phyloP scores from a whole-genome alignment of 2,797 vertebrate genomes.

The Onychomys leucogaster region DNA sequence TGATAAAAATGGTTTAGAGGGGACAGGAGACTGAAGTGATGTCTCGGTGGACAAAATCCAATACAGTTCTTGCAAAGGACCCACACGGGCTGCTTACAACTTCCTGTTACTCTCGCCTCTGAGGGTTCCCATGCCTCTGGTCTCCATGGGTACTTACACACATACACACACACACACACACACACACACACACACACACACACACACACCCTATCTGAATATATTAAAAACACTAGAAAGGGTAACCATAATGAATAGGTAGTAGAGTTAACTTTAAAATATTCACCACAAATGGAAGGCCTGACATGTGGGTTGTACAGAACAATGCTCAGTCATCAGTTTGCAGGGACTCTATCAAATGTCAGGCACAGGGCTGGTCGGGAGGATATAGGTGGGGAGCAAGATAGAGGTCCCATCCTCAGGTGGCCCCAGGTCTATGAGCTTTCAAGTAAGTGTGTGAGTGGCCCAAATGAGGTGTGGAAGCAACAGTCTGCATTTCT shows the following conservation, averaged over 20 bases:
- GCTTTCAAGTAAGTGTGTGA: not conserved
- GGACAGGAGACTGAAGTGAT: not conserved
- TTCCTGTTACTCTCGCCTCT: not conserved
- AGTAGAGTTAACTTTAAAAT: not conserved
- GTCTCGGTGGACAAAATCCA: not conserved
- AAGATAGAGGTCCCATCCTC: not conserved
- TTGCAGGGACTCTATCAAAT: not conserved
- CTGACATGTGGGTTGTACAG: not conserved
- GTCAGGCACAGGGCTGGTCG: rapidly evolving
- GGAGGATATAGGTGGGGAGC: not conserved
- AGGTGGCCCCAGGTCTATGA: not conserved
- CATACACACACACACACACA: not conserved
- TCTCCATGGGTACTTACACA: not conserved
- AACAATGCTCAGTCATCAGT: not conserved
- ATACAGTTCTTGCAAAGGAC: not conserved
- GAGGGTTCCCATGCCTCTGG: not conserved
- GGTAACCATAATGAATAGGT: not conserved
- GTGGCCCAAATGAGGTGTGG: not conserved
- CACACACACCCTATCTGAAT: not conserved
- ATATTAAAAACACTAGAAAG: not conserved
- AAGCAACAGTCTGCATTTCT: not conserved
- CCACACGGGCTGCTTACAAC: not conserved
- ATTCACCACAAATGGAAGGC: not conserved
- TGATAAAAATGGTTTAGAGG: not conserved
- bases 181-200: not conserved